A percentile compares a stretch with the other conserved stretches of the same genome.
phyloP scores from a whole-genome alignment of 2,888 invertebrate species.

The Cephalotes varians region DNA sequence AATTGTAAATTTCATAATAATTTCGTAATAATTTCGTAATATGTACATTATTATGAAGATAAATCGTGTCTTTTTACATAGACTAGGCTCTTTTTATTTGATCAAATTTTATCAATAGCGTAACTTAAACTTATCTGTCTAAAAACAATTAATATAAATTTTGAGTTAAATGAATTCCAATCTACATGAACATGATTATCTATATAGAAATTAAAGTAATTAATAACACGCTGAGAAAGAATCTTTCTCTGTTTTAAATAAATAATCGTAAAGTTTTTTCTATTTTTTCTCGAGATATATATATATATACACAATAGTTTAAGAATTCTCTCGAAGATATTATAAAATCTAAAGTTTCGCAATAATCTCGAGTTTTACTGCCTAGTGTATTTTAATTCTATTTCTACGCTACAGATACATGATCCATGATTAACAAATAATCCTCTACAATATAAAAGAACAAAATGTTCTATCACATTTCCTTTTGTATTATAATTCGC shows the following conservation, averaged over 20 bases:
- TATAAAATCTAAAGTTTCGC: not conserved
- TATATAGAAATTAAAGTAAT: not conserved
- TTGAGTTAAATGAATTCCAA: not conserved
- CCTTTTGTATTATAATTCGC: not conserved
- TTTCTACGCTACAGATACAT: not conserved
- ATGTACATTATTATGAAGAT: not conserved
- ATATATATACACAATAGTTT: not conserved
- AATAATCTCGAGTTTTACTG: not conserved
- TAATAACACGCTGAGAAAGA: conserved; percentile 71
- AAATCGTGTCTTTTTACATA: conserved; percentile 7
- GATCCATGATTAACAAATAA: not conserved
- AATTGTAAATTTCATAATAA: conserved; percentile 14
- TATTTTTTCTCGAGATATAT: conserved; percentile 23
- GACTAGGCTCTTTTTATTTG: conserved; percentile 18
- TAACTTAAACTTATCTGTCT: not conserved
- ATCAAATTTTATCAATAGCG: conserved; percentile 1
- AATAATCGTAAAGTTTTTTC: conserved; percentile 6
- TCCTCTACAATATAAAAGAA: not conserved
- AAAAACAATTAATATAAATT: not conserved
- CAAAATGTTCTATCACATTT: conserved; percentile 9
- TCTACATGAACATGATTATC: not conserved
- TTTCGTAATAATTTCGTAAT: conserved; percentile 17
- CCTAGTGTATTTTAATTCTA: conserved; percentile 7
- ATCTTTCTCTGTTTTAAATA: not conserved
- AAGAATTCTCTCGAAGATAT: conserved; percentile 15